Evolutionary conservation across 1,140 invertebrate species (phyloP), one percentile per base, ranked within the genome.

Genomic region (Caenorhabditis brenneri): DNA sequence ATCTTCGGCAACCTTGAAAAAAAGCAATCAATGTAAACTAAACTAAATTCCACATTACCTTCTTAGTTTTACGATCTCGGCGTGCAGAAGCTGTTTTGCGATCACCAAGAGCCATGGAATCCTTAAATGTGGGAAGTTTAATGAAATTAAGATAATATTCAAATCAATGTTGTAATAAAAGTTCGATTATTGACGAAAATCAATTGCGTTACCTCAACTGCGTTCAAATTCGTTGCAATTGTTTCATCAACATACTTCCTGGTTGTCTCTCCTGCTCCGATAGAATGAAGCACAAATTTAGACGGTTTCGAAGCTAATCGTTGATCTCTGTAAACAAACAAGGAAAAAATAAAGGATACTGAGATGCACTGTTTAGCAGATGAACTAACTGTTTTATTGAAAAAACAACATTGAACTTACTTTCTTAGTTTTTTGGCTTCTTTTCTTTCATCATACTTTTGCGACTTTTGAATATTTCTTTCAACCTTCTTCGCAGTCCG

Each of bases 161-260:
- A n/a, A n/a, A n/a, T n/a, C n/a, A n/a, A n/a, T n/a, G n/a, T n/a
- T n/a, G n/a, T n/a, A n/a, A n/a, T n/a, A n/a, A n/a, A n/a, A n/a
- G n/a, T n/a, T n/a, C n/a, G n/a, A n/a, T n/a, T n/a, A n/a, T n/a
- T n/a, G n/a, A n/a, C n/a, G n/a, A n/a, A n/a, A n/a, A n/a, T n/a
- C n/a, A n/a, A n/a, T n/a, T n/a, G n/a, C n/a, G n/a, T n/a, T n/a
- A n/a, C n/a, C n/a, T n/a, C n/a, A n/a, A n/a, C n/a, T n/a, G n/a
- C n/a, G n/a, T n/a, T n/a, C n/a, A n/a, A n/a, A n/a, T n/a, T n/a
- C n/a, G n/a, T n/a, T 6, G 36, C 65, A n/a, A 48, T 42, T 1
- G 42, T 55, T 79, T 81, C 80, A 33, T 85, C 84, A 3, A 81
- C 49, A 53, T 74, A 85, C 39, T 85, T 85, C n/a, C 33, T 81